Conservation (phyloP, 1,140 invertebrate species). For the Achroia grisella region DNA sequence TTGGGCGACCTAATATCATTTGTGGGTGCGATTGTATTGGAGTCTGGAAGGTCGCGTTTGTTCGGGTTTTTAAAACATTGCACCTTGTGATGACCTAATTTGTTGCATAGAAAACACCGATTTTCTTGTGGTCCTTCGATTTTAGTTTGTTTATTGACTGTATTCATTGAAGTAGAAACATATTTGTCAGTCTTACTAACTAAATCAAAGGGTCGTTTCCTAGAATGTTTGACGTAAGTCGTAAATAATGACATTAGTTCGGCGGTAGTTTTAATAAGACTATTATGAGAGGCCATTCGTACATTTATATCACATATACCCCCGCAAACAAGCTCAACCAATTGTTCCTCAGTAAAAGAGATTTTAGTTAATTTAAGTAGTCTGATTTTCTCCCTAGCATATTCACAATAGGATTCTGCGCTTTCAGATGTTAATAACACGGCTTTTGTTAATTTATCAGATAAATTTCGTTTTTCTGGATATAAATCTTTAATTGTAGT, state of each 20-base stretch:
- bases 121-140: neutral
- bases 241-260: neutral
- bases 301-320: neutral
- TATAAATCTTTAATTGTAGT: neutral
- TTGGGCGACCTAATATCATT: neutral
- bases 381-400: conserved; percentile 4
- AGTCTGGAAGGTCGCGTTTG: too few relatives aligned
- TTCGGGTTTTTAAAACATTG: neutral
- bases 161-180: too few relatives aligned
- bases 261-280: neutral
- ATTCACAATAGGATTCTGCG: conserved; percentile 3
- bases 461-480: conserved; percentile 6
- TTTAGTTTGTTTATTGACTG: neutral
- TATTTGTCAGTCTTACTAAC: too few relatives aligned
- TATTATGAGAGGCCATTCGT: conserved; percentile 1
- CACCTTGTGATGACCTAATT: neutral
- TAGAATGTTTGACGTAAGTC: neutral
- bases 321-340: conserved; percentile 1
- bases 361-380: neutral
- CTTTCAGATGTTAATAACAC: neutral
- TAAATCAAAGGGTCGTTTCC: neutral
- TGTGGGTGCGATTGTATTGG: too few relatives aligned
- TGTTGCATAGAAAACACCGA: neutral
- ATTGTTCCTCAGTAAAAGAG: neutral
- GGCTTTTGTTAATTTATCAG: conserved; percentile 3